A percentile compares a stretch with the other conserved stretches of the same genome.
Conservation (phyloP, 2,797 vertebrate species). For the Tarsius wallacei region DNA sequence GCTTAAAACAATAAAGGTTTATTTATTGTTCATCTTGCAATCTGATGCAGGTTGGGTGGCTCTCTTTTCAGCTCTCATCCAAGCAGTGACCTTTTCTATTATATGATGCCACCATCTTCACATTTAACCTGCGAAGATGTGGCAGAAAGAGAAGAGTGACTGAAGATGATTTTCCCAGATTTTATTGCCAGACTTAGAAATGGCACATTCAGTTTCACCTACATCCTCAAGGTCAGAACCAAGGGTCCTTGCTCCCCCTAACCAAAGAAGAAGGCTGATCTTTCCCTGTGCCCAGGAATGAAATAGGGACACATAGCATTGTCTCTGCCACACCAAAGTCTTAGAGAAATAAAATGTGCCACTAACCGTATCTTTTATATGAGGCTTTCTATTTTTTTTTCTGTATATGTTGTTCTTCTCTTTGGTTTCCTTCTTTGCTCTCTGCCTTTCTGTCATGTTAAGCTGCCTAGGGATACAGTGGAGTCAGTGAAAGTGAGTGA, state of each 20-base stretch:
- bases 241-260: neutral
- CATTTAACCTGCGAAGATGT: neutral
- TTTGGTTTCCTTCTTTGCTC: neutral
- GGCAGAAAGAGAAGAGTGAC: neutral
- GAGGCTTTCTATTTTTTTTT: neutral
- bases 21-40: neutral
- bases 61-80: neutral
- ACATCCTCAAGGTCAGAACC: neutral
- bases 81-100: neutral
- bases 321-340: neutral
- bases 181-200: neutral
- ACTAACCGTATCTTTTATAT: neutral
- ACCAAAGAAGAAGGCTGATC: neutral
- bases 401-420: neutral
- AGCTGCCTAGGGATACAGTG: neutral
- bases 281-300: neutral
- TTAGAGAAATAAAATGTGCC: constrained; percentile 41
- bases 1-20: neutral
- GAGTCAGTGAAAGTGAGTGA: neutral
- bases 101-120: neutral
- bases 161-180: constrained; percentile 1
- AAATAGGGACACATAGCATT: neutral
- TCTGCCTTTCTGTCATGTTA: constrained; percentile 51
- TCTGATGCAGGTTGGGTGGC: neutral
- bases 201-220: neutral